Percentiles rank a stretch among this genome's conserved stretches.
phyloP scores from a whole-genome alignment of 1,140 invertebrate genomes.

The Saxidomus purpurata region DNA sequence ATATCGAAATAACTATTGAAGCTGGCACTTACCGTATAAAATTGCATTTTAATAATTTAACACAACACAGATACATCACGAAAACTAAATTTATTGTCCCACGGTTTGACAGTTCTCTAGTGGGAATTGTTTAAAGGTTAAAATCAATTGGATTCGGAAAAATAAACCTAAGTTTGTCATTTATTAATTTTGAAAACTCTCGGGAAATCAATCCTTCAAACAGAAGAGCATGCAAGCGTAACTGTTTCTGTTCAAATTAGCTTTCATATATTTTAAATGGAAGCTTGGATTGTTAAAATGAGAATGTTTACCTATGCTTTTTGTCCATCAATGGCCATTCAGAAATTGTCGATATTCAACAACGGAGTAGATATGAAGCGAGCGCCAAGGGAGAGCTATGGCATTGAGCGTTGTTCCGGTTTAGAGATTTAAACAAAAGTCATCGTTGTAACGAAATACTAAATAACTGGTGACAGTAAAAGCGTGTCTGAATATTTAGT shows the following conservation, averaged over 20 bases:
- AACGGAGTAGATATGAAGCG: background rate
- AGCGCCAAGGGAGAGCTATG: background rate
- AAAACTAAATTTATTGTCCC: background rate
- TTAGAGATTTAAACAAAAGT: background rate
- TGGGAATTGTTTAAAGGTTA: background rate
- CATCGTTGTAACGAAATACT: too few relatives aligned
- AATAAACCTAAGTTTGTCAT: background rate
- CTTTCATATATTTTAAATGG: conserved; percentile 9
- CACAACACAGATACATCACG: background rate
- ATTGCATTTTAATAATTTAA: background rate
- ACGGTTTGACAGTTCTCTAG: too few relatives aligned
- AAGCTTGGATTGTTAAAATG: background rate
- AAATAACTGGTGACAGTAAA: too few relatives aligned
- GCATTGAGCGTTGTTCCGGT: background rate
- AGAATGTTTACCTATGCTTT: background rate
- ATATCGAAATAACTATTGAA: too few relatives aligned
- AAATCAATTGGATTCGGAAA: background rate
- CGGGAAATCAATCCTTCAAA: background rate
- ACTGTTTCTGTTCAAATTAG: background rate
- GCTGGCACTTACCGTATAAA: too few relatives aligned
- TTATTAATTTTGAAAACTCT: background rate
- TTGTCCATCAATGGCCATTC: background rate
- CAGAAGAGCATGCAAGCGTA: background rate
- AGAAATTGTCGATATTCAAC: background rate
- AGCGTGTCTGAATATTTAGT: too few relatives aligned